Evolutionary conservation across 1,140 invertebrate species (phyloP).

Genomic region (Meteorus sp.): DNA sequence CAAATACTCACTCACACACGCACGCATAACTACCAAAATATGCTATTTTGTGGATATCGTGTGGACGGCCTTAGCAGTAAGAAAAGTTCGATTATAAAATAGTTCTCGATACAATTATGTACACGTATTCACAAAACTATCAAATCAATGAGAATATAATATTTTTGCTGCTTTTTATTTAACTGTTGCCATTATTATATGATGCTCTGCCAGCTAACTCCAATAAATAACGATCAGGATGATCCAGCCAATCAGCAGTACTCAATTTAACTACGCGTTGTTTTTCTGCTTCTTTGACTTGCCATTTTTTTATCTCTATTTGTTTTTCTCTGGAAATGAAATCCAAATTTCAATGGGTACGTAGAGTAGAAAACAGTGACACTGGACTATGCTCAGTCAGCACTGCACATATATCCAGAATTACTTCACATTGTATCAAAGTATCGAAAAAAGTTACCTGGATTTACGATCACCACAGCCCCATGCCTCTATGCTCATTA

Average conservation of each 20-base stretch:
- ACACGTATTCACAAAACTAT: constrained; percentile 1
- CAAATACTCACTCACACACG: too few species aligned
- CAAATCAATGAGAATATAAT: neutral
- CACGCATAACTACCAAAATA: too few species aligned
- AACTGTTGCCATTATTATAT: constrained; percentile 58
- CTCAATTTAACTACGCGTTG: constrained; percentile 79
- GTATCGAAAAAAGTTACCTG: constrained; percentile 39
- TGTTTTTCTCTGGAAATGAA: constrained; percentile 69
- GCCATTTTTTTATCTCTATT: constrained; percentile 87
- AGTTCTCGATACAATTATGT: constrained; percentile 3
- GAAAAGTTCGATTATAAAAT: too few species aligned
- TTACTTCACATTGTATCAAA: neutral
- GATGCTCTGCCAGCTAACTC: constrained; percentile 80
- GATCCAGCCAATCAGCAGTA: constrained; percentile 85
- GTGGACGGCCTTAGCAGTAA: too few species aligned
- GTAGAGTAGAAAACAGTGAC: neutral
- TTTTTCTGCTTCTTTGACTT: constrained; percentile 82
- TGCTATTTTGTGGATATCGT: too few species aligned
- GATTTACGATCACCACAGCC: constrained; percentile 75
- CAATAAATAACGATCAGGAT: constrained; percentile 85
- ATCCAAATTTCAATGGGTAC: neutral
- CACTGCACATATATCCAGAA: too few species aligned
- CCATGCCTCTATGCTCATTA: constrained; percentile 74
- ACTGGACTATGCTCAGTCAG: too few species aligned
- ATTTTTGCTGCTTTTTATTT: neutral